Evolutionary conservation across 37 sponge, comb jelly and placozoan genomes (phyloP), one percentile per base, ranked within the genome.

Genomic region (Tethya wilhelma): DNA sequence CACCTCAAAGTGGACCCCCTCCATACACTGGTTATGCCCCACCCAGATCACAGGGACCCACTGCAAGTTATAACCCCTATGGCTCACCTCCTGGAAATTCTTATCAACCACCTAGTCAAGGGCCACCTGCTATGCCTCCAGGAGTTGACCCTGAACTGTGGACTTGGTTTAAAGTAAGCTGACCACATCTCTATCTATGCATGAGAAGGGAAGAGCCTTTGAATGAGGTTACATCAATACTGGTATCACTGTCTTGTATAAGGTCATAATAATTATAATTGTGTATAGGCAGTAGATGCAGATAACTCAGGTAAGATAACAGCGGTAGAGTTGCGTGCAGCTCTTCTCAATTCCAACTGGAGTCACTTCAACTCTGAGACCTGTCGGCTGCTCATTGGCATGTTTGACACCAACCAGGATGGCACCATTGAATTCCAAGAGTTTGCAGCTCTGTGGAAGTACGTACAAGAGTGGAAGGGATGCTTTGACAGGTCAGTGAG

Each of bases 301-400:
- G 89, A 93, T 44, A 70, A 56, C 23, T 87, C 91, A 20, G 94
- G 94, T 23, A 67, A 58, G 44, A 96, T 96, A 71, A 75, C 91
- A 46, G 93, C 89, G 1, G 30, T 33, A 0, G 97, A 96, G 79
- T 70, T 96, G 49, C 75, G 83, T 43, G 83, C 90, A 77, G 97
- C 97, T 30, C 84, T 96, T 1, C 74, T 90, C 64, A 96, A 96
- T 59, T 78, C 67, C 64, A 96, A 96, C 79, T 96, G 97, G 97
- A 78, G 64, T 42, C 93, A 93, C 53, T 96, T 96, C 72, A 96
- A 96, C 44, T 58, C 75, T 1, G 97, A 96, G 69, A 96, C 97
- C 0, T 96, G 97, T 57, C 76, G 97, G 1, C 73, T 96, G 2
- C 67, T 96, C 26, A 93, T 96, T 42, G 94, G 97, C 30, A 90